Base-by-base conservation (phyloP, 2,888 invertebrate genomes). In the Flexamia atlantica region DNA sequence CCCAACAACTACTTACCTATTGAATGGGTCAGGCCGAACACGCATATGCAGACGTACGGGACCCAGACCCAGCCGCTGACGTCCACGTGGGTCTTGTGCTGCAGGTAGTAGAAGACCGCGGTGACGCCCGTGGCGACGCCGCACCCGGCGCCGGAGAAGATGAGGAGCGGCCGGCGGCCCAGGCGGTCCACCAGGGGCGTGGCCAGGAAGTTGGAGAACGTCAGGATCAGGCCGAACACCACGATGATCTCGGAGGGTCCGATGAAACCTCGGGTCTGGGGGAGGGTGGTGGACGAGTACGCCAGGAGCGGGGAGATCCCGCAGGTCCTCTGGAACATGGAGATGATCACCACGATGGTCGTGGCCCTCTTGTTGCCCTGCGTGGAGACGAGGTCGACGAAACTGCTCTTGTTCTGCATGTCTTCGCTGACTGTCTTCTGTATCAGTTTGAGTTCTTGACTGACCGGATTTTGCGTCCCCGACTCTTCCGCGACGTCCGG, bases 221-320 rank as follows among this genome's bases (percentile, higher is more conserved):
- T 84, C 20, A 85, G 28, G 68, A 85, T 89, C 1, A 93, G 88
- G 83, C 93, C 92, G 87, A 93, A 94, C 17, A 92, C 90, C 68
- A 94, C 50, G 70, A 85, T 84, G 50, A 83, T 82, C 32, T 85
- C 82, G 17, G 68, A 57, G 7, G 82, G 80, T 14, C 84, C 84
- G 20, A 85, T 81, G 30, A 89, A 1, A 93, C 90, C 90, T 46
- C 90, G 88, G 42, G 90, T 88, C 86, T 91, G 91, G 88, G 86
- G 85, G 50, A 95, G 94, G 87, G 95, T 95, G 0, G 90, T 90
- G 84, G 93, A 92, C 0, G 93, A 92, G 87, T 94, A 94, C 7
- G 93, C 92, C 7, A 93, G 91, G 12, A 94, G 91, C 0, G 93
- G 93, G 84, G 93, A 93, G 85, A 93, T 93, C 0, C 94, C 94